Percentiles rank a stretch among this genome's conserved stretches.
phyloP scores from a whole-genome alignment of 2,797 vertebrate species.

The Epinephelus malabaricus region DNA sequence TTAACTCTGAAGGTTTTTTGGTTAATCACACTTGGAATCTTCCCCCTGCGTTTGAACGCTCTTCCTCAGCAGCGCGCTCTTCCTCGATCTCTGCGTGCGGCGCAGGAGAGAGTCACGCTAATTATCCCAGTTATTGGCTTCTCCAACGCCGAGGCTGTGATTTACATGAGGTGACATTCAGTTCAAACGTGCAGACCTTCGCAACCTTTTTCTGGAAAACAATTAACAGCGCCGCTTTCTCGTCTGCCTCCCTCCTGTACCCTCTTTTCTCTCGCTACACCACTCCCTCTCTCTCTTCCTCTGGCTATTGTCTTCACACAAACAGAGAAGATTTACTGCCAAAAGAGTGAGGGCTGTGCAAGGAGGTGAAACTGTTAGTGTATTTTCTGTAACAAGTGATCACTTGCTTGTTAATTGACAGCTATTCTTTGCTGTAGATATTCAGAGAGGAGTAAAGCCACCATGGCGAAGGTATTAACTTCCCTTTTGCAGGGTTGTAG shows the following conservation, averaged over 20 bases:
- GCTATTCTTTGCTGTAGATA: slow-evolving; percentile 38
- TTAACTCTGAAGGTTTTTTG: slow-evolving; percentile 71
- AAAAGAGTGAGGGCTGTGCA: slow-evolving; percentile 64
- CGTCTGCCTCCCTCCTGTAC: slow-evolving; percentile 43
- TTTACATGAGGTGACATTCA: slow-evolving; percentile 86
- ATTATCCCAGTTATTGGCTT: slow-evolving; percentile 82
- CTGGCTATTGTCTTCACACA: slow-evolving; percentile 79
- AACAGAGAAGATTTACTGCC: slow-evolving; percentile 71
- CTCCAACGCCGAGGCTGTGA: slow-evolving; percentile 68
- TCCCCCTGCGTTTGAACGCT: slow-evolving; percentile 69
- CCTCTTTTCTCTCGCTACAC: slow-evolving; percentile 45
- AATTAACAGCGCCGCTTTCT: slow-evolving; percentile 75
- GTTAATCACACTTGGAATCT: slow-evolving; percentile 80
- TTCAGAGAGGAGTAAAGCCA: slow-evolving; percentile 22
- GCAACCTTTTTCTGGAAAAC: slow-evolving; percentile 81
- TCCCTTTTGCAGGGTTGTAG: slow-evolving; percentile 30
- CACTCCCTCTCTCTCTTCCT: slow-evolving; percentile 72
- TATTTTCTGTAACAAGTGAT: slow-evolving; percentile 48
- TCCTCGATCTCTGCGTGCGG: slow-evolving; percentile 55
- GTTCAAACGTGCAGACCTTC: slow-evolving; percentile 80
- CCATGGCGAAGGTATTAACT: slow-evolving; percentile 9
- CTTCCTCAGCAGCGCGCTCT: slow-evolving; percentile 58
- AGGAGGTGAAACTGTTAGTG: slow-evolving; percentile 55
- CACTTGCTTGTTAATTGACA: slow-evolving; percentile 66
- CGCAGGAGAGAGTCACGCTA: slow-evolving; percentile 69